phyloP scores from a whole-genome alignment of 37 sponge, comb jelly and placozoan species.

The Corticium candelabrum region DNA sequence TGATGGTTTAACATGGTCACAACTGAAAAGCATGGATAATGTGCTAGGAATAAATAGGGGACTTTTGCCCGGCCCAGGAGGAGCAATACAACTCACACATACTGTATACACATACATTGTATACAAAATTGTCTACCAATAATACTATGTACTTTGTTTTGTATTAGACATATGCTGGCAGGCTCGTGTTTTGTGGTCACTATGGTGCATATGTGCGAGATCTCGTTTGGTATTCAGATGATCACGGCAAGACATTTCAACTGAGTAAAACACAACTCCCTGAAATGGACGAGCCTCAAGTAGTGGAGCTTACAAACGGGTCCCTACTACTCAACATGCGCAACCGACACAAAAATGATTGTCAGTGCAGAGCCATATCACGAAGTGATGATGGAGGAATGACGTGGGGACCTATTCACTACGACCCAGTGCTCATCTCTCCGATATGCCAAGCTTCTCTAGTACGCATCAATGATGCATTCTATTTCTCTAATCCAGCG shows the following conservation, averaged over 20 bases:
- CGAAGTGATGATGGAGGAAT: conserved; percentile 14
- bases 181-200: conserved; percentile 28
- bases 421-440: conserved; percentile 23
- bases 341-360: conserved; percentile 12
- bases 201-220: conserved; percentile 25
- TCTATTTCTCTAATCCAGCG: conserved; percentile 29
- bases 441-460: conserved; percentile 12
- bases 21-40: neutral
- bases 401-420: conserved; percentile 20
- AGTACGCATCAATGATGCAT: neutral
- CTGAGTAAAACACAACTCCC: neutral
- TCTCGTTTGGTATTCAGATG: conserved; percentile 35
- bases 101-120: too few relatives aligned
- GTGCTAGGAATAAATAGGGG: neutral
- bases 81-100: neutral
- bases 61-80: neutral
- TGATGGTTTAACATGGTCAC: neutral
- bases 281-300: conserved; percentile 34
- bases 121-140: neutral
- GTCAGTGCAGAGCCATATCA: conserved; percentile 24
- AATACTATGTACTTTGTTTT: neutral
- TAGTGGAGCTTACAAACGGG: conserved; percentile 18
- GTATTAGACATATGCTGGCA: neutral
- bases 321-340: conserved; percentile 26
- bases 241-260: conserved; percentile 13